Percentiles rank a stretch among this genome's conserved stretches.
Conservation (phyloP, 2,888 invertebrate species). For the Eustalomyia histrio region DNA sequence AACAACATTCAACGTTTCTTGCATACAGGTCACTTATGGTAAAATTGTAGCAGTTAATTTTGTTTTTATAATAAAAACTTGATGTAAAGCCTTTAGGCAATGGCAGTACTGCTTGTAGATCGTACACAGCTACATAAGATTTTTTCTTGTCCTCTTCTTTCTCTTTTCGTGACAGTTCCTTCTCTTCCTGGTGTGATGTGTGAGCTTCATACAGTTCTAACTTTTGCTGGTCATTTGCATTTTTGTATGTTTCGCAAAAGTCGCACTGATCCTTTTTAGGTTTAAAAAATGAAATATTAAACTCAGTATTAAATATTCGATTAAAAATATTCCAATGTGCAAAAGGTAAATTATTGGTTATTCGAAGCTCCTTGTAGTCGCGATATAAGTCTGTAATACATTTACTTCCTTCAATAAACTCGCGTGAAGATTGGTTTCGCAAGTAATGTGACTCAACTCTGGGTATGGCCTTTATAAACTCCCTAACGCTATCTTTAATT, state of each 20-base stretch:
- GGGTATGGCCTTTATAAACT: too few species aligned
- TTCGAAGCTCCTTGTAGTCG: slow-evolving; percentile 66
- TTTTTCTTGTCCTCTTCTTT: slow-evolving; percentile 50
- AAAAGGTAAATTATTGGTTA: slow-evolving; percentile 54
- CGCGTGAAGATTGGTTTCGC: slow-evolving; percentile 64
- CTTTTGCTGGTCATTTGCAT: slow-evolving; percentile 51
- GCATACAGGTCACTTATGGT: slow-evolving; percentile 66
- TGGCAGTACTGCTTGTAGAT: too few species aligned
- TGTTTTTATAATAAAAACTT: too few species aligned
- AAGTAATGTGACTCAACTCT: slow-evolving; percentile 65
- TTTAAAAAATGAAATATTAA: slow-evolving; percentile 50
- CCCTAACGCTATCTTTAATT: too few species aligned
- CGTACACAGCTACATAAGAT: slow-evolving; percentile 52
- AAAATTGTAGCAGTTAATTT: too few species aligned
- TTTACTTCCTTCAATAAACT: slow-evolving; percentile 67
- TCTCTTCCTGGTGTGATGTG: slow-evolving; percentile 30
- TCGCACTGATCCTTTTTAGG: slow-evolving; percentile 66
- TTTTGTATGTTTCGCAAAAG: slow-evolving; percentile 48
- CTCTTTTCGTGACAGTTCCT: slow-evolving; percentile 49
- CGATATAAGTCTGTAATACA: slow-evolving; percentile 69
- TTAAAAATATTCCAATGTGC: slow-evolving; percentile 52
- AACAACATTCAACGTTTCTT: slow-evolving; percentile 66
- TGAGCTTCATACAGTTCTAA: slow-evolving; percentile 31
- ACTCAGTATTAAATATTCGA: slow-evolving; percentile 56
- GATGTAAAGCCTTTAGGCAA: too few species aligned